Base-by-base conservation (phyloP, 2,888 invertebrate species). In the Stenodema calcarata region DNA sequence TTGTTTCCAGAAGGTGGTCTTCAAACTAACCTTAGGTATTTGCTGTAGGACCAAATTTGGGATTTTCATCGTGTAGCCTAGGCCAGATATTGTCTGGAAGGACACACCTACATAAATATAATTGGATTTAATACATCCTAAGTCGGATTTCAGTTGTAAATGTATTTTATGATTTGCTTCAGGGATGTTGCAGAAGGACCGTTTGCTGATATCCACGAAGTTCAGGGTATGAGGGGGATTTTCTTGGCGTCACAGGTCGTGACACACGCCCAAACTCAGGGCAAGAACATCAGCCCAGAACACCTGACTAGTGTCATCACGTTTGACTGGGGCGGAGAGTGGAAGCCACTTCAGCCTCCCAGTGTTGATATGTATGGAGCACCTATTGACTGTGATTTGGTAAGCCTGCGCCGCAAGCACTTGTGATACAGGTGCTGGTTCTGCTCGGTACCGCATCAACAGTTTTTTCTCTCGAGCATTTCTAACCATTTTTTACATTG, bases 131-230 rank as follows among this genome's bases (percentile, higher is more conserved):
- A n/a, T n/a, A n/a, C n/a, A n/a, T n/a, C n/a, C n/a, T n/a, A n/a
- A n/a, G n/a, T n/a, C n/a, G n/a, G n/a, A n/a, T n/a, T n/a, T n/a
- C n/a, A n/a, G n/a, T n/a, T n/a, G n/a, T n/a, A n/a, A n/a, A n/a
- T 2, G 35, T 35, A 35, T 35, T 35, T 35, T 35, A 35, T 35
- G 2, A 7, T 35, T n/a, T n/a, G n/a, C 35, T 92, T 7, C 91
- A 96, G 96, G 90, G 95, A 95, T 88, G 94, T 95, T 7, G 93
- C 95, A 0, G 95, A 96, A 88, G 95, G 96, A 88, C 93, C 96
- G 0, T 97, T 98, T 92, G 95, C 96, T 1, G 98, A 98, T 90
- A 91, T 98, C 0, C 96, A 97, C 91, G 95, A 95, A 90, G 96
- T 98, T 0, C 95, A 96, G 91, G 97, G 97, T 0, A 92, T 98